Evolutionary conservation across 2,797 vertebrate genomes (phyloP).

Genomic region (Hipposideros larvatus): DNA sequence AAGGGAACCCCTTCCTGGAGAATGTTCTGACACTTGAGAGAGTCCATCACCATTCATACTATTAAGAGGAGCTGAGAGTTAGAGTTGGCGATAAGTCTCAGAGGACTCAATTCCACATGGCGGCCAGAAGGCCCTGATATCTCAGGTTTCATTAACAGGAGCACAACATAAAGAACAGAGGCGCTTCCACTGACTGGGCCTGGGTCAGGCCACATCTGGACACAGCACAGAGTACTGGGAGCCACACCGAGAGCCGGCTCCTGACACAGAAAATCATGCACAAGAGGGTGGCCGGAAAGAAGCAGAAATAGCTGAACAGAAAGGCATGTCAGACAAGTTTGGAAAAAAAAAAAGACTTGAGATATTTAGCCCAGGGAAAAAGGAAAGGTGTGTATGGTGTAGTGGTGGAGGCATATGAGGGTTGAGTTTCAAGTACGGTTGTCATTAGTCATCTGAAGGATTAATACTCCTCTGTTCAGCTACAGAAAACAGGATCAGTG

Average conservation of each 20-base stretch:
- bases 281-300: background rate
- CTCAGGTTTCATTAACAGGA: background rate
- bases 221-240: background rate
- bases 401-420: background rate
- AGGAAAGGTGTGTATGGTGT: background rate
- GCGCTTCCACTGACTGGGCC: background rate
- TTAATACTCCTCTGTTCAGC: background rate
- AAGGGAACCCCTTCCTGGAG: background rate
- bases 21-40: background rate
- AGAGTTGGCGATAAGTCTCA: no score
- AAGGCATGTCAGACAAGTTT: background rate
- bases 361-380: background rate
- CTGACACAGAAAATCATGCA: background rate
- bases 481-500: background rate
- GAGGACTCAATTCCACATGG: background rate
- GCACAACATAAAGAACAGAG: background rate
- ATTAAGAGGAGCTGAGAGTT: background rate
- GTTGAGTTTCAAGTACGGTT: no score
- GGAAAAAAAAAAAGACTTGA: background rate
- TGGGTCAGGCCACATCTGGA: background rate
- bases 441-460: background rate
- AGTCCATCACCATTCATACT: background rate
- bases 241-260: fast-evolving
- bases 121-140: background rate
- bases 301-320: background rate